phyloP scores from a whole-genome alignment of 2,113 vertebrate species.

The Carassius carassius region DNA sequence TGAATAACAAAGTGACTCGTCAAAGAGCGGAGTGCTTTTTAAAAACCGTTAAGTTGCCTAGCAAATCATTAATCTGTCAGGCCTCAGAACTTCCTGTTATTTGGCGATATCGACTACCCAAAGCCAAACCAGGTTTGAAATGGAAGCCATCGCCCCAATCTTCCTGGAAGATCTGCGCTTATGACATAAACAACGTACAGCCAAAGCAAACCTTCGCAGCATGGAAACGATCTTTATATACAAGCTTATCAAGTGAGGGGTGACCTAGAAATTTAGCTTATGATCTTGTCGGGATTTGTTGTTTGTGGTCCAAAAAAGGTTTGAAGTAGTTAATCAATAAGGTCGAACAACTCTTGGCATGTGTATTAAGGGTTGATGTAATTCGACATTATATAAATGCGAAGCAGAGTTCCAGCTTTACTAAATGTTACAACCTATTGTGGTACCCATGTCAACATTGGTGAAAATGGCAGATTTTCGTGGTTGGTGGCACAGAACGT shows the following conservation, averaged over 20 bases:
- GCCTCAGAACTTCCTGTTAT: slow-evolving; percentile 19
- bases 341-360: neutral
- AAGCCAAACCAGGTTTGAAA: slow-evolving; percentile 29
- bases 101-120: neutral
- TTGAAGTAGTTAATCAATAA: slow-evolving; percentile 44
- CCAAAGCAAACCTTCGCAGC: slow-evolving; percentile 31
- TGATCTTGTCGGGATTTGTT: neutral
- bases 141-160: slow-evolving; percentile 1
- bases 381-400: slow-evolving; percentile 38
- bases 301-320: slow-evolving; percentile 28
- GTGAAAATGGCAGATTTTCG: neutral
- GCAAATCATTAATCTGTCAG: slow-evolving; percentile 20
- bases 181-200: neutral
- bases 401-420: slow-evolving; percentile 28
- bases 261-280: neutral
- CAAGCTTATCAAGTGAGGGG: neutral
- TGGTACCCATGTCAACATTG: slow-evolving; percentile 18
- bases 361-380: slow-evolving; percentile 30
- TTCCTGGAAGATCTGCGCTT: slow-evolving; percentile 11
- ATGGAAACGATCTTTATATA: slow-evolving; percentile 30
- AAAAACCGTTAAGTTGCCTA: slow-evolving; percentile 32
- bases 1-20: neutral
- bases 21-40: neutral
- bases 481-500: slow-evolving; percentile 18
- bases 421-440: slow-evolving; percentile 16